Evolutionary conservation across 2,797 vertebrate genomes (phyloP).

Genomic region (Astyanax mexicanus): DNA sequence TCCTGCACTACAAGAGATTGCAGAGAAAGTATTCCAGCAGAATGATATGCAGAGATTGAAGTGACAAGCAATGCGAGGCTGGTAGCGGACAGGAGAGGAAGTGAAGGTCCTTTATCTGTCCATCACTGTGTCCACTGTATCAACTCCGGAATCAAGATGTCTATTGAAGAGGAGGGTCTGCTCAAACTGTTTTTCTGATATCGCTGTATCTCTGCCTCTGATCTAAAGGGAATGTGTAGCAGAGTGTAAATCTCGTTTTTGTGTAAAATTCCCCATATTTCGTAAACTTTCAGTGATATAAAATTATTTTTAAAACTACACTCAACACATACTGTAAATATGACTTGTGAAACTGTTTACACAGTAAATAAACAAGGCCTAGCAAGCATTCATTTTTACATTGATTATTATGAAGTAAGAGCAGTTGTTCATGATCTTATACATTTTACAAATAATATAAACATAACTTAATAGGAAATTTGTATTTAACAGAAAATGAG

Average conservation of each 20-base stretch:
- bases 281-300: no score
- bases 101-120: conserved; percentile 44
- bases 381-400: no score
- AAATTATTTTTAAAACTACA: no score
- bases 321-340: no score
- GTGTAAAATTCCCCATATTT: no score
- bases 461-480: no score
- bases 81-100: conserved; percentile 39
- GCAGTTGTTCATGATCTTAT: no score
- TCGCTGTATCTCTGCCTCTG: neutral
- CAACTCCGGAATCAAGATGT: conserved; percentile 40
- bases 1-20: conserved; percentile 36
- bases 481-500: no score
- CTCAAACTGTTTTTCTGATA: neutral
- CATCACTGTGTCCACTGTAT: conserved; percentile 36
- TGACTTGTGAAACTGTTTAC: no score
- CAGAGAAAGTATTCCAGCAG: conserved; percentile 40
- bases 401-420: no score
- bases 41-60: conserved; percentile 27
- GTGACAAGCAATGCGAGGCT: conserved; percentile 10
- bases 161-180: conserved; percentile 20
- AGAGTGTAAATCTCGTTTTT: neutral
- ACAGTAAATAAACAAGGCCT: no score
- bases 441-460: no score
- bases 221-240: neutral